Evolutionary conservation across 2,113 vertebrate species (phyloP).

Genomic region (Tragelaphus imberbis): DNA sequence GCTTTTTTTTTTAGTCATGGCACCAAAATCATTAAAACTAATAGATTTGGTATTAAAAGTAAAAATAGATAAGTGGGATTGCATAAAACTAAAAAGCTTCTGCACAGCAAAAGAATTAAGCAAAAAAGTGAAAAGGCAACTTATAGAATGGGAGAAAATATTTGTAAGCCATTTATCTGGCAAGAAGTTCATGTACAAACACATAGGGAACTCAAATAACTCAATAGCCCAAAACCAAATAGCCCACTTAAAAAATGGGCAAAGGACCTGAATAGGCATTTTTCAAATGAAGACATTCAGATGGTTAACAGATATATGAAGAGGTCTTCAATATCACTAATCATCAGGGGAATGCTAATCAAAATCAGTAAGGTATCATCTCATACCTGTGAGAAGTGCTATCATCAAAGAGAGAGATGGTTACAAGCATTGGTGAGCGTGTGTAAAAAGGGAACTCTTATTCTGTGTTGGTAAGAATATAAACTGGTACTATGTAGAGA

Average conservation of each 20-base stretch:
- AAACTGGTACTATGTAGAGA: neutral
- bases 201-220: neutral
- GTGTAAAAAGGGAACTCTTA: neutral
- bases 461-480: neutral
- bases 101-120: neutral
- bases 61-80: neutral
- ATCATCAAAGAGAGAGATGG: neutral
- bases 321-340: neutral
- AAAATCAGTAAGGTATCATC: neutral
- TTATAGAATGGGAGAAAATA: neutral
- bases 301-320: neutral
- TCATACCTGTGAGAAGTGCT: neutral
- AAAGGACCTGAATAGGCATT: neutral
- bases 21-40: neutral
- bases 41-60: neutral
- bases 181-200: neutral
- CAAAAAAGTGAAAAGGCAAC: neutral
- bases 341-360: neutral
- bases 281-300: neutral
- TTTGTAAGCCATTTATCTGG: neutral
- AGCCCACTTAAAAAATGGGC: neutral
- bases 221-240: neutral
- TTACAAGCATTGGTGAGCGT: neutral
- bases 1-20: neutral
- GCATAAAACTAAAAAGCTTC: neutral